A percentile compares a stretch with the other conserved stretches of the same genome.
Evolutionary conservation across 2,797 vertebrate species (phyloP).

Genomic region (Ctenosaura bakeri): DNA sequence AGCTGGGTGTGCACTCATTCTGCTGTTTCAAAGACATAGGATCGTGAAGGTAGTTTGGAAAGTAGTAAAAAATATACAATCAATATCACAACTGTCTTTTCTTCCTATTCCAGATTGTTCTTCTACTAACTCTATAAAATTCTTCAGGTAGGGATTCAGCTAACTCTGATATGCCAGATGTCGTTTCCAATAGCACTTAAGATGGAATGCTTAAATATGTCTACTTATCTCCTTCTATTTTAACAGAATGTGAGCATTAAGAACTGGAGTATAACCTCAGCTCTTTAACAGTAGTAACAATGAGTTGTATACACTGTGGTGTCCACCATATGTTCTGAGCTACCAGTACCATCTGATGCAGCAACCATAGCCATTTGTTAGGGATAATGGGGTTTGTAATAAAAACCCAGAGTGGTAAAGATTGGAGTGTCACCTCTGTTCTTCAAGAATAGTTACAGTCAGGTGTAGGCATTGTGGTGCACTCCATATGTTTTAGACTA

Average conservation of each 20-base stretch:
- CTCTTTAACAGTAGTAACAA: background rate
- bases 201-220: background rate
- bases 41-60: background rate
- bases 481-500: background rate
- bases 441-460: background rate
- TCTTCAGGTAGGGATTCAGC: background rate
- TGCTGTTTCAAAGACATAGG: background rate
- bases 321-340: background rate
- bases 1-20: background rate
- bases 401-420: background rate
- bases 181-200: background rate
- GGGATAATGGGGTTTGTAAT: background rate
- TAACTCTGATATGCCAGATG: background rate
- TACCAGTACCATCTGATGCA: background rate
- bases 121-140: conserved; percentile 4
- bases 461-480: background rate
- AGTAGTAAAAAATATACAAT: background rate
- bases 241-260: background rate
- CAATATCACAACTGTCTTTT: background rate
- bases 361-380: background rate
- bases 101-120: background rate
- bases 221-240: background rate
- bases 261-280: background rate
- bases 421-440: background rate
- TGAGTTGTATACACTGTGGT: background rate